These are phyloP conservation scores for Drosophila dunni DNA, from an alignment of 1,140 invertebrate species.

Conservation along the genomic window DNA sequence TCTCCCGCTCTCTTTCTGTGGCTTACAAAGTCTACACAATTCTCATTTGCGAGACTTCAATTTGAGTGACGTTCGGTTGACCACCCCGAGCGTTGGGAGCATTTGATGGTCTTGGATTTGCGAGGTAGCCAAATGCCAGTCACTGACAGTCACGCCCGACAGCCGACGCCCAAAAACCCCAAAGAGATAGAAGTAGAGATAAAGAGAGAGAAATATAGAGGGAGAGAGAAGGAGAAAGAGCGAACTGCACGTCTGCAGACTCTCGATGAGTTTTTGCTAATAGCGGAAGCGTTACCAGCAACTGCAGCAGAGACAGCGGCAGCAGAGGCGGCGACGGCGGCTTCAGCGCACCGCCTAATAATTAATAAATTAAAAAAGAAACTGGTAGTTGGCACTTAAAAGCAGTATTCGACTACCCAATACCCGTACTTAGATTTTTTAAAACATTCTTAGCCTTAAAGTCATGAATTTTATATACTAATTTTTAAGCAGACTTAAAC, in stretches of 20 bases:
- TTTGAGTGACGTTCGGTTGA: slow-evolving; percentile 77
- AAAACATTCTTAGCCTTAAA: too few relatives aligned
- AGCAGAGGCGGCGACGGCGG: neutral
- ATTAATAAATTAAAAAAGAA: slow-evolving; percentile 75
- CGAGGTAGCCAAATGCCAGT: slow-evolving; percentile 62
- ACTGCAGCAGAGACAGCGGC: slow-evolving; percentile 6
- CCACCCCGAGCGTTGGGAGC: slow-evolving; percentile 62
- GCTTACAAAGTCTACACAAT: slow-evolving; percentile 33
- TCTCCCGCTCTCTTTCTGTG: too few relatives aligned
- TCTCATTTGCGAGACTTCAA: slow-evolving; percentile 81
- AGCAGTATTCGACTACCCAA: too few relatives aligned
- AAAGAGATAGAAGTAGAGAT: neutral
- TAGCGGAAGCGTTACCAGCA: slow-evolving; percentile 65
- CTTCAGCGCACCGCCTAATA: slow-evolving; percentile 67
- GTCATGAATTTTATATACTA: too few relatives aligned
- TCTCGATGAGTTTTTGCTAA: slow-evolving; percentile 62
- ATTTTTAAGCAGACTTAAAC: too few relatives aligned
- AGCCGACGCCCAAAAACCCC: slow-evolving; percentile 22
- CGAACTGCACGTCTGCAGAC: neutral
- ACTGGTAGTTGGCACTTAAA: too few relatives aligned
- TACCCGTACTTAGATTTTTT: too few relatives aligned
- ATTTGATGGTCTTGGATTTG: slow-evolving; percentile 23
- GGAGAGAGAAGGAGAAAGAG: too few relatives aligned
- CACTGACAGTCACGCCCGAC: slow-evolving; percentile 16
- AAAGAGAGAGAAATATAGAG: neutral